A percentile compares a stretch with the other conserved stretches of the same genome.
These are phyloP conservation scores for Scomber colias DNA, from an alignment of 2,113 vertebrate species.

Conservation along the genomic window DNA sequence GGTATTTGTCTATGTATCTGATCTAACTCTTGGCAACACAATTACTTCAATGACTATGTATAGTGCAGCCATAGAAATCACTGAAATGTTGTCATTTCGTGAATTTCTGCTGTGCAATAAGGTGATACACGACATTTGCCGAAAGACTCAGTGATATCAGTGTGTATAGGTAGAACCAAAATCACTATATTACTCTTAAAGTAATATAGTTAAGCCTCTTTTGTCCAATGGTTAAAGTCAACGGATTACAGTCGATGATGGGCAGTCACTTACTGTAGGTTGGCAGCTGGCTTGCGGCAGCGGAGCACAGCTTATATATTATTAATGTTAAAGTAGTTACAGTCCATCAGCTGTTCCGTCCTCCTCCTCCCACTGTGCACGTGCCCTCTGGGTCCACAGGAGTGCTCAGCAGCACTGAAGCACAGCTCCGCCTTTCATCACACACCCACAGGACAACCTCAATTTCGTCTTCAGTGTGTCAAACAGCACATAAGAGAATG, in stretches of 20 bases:
- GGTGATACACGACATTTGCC: not conserved
- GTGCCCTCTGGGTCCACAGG: slow-evolving; percentile 19
- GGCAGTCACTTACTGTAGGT: not conserved
- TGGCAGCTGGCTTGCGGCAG: slow-evolving; percentile 12
- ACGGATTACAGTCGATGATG: slow-evolving; percentile 8
- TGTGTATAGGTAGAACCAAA: not conserved
- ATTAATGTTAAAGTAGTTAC: slow-evolving; percentile 51
- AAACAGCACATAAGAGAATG: not conserved
- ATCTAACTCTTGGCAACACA: too few relatives aligned
- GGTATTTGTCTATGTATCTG: too few relatives aligned
- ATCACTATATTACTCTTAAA: not conserved
- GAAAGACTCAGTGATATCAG: not conserved
- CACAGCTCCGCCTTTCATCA: not conserved
- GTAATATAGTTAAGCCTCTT: not conserved
- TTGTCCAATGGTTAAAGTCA: slow-evolving; percentile 3
- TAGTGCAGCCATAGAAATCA: not conserved
- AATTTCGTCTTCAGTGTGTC: not conserved
- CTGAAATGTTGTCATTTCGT: not conserved
- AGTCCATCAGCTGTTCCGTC: slow-evolving; percentile 30
- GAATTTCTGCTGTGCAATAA: not conserved
- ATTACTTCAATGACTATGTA: too few relatives aligned
- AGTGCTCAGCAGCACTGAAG: slow-evolving; percentile 1
- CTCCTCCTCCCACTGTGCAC: not conserved
- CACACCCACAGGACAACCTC: not conserved
- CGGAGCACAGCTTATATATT: slow-evolving; percentile 32